phyloP scores from a whole-genome alignment of 2,888 invertebrate species.

The Heteromyza rotundicornis region DNA sequence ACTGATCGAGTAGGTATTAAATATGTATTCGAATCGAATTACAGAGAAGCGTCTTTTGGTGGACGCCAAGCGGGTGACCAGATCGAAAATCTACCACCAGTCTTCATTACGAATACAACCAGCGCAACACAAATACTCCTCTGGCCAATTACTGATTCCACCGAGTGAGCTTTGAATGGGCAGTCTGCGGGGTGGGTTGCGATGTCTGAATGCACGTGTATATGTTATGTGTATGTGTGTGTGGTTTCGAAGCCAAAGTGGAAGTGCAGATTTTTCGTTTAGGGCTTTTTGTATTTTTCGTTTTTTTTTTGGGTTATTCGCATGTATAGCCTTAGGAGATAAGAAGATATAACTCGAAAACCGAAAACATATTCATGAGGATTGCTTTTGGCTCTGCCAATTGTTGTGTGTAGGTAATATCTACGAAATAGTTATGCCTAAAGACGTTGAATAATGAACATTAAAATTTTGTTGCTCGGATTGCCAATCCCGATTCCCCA shows the following conservation, averaged over 20 bases:
- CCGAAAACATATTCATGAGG: not conserved
- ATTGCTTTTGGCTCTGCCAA: slow-evolving; percentile 13
- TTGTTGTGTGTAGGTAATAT: not conserved
- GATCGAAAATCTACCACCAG: too few species aligned
- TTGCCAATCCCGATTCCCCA: not conserved
- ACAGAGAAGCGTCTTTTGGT: too few species aligned
- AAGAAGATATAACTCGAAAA: too few species aligned
- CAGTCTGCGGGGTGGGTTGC: too few species aligned
- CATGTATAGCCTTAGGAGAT: too few species aligned
- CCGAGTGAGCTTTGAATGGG: too few species aligned
- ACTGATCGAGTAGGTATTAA: too few species aligned
- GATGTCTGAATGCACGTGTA: slow-evolving; percentile 26
- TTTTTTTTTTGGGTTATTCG: not conserved
- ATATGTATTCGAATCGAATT: too few species aligned
- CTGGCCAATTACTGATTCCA: too few species aligned
- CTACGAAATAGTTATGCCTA: not conserved
- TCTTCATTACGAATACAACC: too few species aligned
- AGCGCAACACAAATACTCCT: too few species aligned
- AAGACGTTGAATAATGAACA: slow-evolving; percentile 9
- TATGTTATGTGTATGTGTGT: slow-evolving; percentile 25
- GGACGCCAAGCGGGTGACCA: too few species aligned
- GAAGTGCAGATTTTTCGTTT: slow-evolving; percentile 1
- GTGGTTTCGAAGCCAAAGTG: slow-evolving; percentile 1
- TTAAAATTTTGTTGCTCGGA: not conserved
- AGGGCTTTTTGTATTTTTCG: not conserved